Evolutionary conservation across 2,113 vertebrate species (phyloP), one percentile per base, ranked within the genome.

Genomic region (Oncorhynchus nerka): DNA sequence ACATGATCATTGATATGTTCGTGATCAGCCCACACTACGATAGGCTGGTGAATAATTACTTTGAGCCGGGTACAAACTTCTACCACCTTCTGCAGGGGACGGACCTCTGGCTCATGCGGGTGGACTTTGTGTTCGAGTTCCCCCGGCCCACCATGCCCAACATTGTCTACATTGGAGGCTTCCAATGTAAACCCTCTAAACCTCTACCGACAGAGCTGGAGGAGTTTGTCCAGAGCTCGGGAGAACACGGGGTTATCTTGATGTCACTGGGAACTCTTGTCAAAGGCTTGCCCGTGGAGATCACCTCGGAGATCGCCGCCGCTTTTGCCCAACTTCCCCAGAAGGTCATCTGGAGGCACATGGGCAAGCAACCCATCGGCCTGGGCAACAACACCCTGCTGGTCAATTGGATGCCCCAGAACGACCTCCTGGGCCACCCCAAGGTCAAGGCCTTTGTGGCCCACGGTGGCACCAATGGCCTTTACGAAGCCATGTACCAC

Each of bases 401-500:
- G 51, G 74, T 92, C 13, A 79, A 91, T 0, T 94, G 92, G 92
- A 39, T 94, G 67, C 92, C 93, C 4, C 93, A 94, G 83, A 93
- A 92, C 3, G 92, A 94, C 81, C 82, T 94, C 6, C 55, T 94
- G 49, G 93, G 92, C n/a, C 92, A 94, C 59, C 87, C 91, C 0
- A 92, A 92, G 77, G 71, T 86, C 13, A 84, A 79, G 81, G 89
- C 85, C 49, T 94, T 94, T 19, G 88, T 94, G 4, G 79, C 89
- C 5, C 93, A 94, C 0, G 88, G 93, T 2, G 93, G 93, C 0
- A 79, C 90, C 0, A 94, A 94, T 5, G 89, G 93, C 1, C 64
- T 94, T 61, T 94, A 92, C 32, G 93, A 94, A 79, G 78, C 91
- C 66, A 92, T 93, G 6, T 94, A 91, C 81, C 93, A 94, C 3